Evolutionary conservation across 2,113 vertebrate genomes (phyloP).

Genomic region (Saguinus imperator): DNA sequence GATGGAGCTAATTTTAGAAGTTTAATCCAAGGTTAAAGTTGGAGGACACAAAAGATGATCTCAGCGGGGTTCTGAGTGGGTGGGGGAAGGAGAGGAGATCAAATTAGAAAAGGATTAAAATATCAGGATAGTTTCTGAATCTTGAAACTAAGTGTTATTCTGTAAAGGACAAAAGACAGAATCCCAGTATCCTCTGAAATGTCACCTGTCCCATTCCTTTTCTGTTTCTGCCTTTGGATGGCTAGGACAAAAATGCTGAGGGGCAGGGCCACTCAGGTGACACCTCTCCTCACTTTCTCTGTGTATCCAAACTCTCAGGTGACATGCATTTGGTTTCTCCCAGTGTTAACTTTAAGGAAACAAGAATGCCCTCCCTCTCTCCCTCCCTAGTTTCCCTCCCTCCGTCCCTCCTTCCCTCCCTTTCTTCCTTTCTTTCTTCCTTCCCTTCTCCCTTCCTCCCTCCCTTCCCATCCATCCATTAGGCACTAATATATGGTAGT

Average conservation of each 20-base stretch:
- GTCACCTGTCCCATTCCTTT: not conserved
- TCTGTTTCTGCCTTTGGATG: not conserved
- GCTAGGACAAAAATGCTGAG: not conserved
- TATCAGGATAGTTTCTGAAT: not conserved
- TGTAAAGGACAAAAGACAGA: not conserved
- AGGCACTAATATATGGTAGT: too few relatives aligned
- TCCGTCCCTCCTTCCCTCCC: not conserved
- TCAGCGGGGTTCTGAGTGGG: slow-evolving; percentile 32
- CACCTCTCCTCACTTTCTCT: not conserved
- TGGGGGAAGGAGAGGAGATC: slow-evolving; percentile 13
- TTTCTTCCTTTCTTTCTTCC: too few relatives aligned
- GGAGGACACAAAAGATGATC: not conserved
- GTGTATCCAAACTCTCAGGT: not conserved
- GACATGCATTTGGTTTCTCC: not conserved
- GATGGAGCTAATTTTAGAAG: not conserved
- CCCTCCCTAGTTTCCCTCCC: not conserved
- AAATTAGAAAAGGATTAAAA: slow-evolving; percentile 37
- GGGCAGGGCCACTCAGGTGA: not conserved
- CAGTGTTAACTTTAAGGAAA: not conserved
- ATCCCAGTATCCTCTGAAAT: not conserved
- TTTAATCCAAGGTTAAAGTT: not conserved
- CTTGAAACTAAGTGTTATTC: not conserved
- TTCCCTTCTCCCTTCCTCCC: fast-evolving
- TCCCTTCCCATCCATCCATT: not conserved
- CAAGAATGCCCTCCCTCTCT: not conserved